phyloP scores from a whole-genome alignment of 2,888 invertebrate genomes.

The Glyphotaelius pellucidus region DNA sequence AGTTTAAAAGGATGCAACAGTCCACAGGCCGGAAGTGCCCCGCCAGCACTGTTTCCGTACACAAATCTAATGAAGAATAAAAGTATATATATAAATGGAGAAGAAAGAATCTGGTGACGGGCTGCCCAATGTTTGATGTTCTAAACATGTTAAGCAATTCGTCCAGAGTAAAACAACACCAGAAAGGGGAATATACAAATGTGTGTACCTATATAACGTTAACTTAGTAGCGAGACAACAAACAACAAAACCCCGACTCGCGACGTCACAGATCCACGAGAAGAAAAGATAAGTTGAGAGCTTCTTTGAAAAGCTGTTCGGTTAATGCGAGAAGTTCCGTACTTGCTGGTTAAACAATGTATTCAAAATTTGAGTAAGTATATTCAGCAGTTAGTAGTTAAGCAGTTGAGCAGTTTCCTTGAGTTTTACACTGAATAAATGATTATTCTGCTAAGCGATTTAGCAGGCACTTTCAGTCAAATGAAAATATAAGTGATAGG shows the following conservation, averaged over 20 bases:
- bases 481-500: background rate
- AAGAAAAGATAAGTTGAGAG: slow-evolving; percentile 2
- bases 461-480: background rate
- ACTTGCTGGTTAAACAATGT: background rate
- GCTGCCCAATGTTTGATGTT: background rate
- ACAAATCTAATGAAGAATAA: too few species aligned
- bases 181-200: background rate
- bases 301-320: background rate
- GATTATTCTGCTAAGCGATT: background rate
- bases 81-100: too few species aligned
- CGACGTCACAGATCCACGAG: background rate
- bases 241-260: background rate
- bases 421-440: background rate
- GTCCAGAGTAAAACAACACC: background rate
- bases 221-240: background rate
- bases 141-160: background rate
- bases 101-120: background rate
- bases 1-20: background rate
- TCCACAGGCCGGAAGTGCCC: background rate
- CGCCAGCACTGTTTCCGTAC: too few species aligned
- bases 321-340: background rate
- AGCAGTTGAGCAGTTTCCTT: background rate
- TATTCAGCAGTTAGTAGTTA: background rate
- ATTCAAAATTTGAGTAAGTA: background rate
- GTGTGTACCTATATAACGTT: too few species aligned